Evolutionary conservation across 2,797 vertebrate species (phyloP), one percentile per base, ranked within the genome.

Genomic region (Momotus momota): DNA sequence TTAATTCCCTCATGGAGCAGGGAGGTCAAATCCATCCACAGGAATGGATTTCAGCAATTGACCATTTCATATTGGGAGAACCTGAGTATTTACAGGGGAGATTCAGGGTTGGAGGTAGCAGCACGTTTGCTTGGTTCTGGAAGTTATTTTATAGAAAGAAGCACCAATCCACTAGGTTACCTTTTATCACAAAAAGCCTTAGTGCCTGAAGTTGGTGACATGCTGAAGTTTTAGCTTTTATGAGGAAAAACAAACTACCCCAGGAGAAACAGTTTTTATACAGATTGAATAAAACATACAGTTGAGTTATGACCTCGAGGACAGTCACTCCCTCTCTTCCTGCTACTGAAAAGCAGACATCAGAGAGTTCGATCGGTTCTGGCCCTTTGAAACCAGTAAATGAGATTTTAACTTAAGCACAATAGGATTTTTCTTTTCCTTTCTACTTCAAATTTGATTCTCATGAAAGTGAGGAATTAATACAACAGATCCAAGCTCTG

Each of bases 401-500:
- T 93, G 52, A 93, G 79, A 95, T 86, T 96, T 92, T 88, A 92
- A 57, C 29, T 94, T 90, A 52, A 89, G 38, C 31, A 85, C 74
- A 95, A 75, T 31, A 89, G 71, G 71, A 92, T 92, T 89, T 83
- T 91, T 91, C 43, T 75, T 93, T 55, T 88, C 88, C 64, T 86
- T 93, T 75, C 83, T 94, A 61, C 54, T 91, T 77, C 57, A 88
- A 80, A 95, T 96, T 85, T 81, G 62, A 94, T 94, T 92, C 72
- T 83, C 73, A 89, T 40, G 66, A 62, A 94, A 96, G 92, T 64
- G 81, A 95, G 35, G 62, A 69, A 88, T 95, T 95, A 92, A 82
- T 69, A 89, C 25, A 91, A 94, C 80, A 92, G 72, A 94, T 60
- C 51, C 79, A 84, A 90, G 49, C 17, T 74, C 74, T 19, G 14